Base-by-base conservation (phyloP, 64 coral and sea anemone genomes). In the Dendrophyllia cribrosa region DNA sequence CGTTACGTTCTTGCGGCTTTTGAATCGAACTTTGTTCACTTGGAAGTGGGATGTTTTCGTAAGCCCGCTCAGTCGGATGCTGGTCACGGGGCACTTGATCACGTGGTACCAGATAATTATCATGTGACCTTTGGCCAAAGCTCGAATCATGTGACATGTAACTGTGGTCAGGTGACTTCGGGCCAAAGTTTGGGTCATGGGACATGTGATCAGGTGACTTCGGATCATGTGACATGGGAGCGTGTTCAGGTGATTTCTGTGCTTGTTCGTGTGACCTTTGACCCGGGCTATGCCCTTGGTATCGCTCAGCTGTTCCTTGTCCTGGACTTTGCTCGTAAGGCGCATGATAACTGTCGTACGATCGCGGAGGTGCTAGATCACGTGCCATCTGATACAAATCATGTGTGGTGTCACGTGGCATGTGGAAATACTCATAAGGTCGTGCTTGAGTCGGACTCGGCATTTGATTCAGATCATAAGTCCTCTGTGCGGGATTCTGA, bases 381-480 rank as follows among this genome's bases (percentile, higher is more conserved):
- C 60, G 80, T 84, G 80, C 62, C 26, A 63, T 84, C 44, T 67
- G 80, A 84, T 67, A 68, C 19, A 84, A 51, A n/a, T 68, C 62
- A 21, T 84, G 62, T 15, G 63, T 66, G 51, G 63, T 19, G 45
- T 84, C 62, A 67, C 44, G 43, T 67, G 62, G 19, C 4, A 84
- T 46, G 9, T 67, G 80, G 67, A 23, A 84, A 23, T 75, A 75
- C 2, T 75, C 72, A n/a, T 50, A 84, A 21, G 45, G 2, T 13
- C 80, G 80, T 20, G 16, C 60, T 43, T 84, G 80, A 23, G 80
- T 67, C 2, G 43, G 80, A 68, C 58, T 84, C 21, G 62, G 80
- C 10, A 68, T 11, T 63, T 84, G 61, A 22, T 84, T 84, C 8
- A 51, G 34, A 84, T 51, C 59, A 64, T 46, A 68, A 51, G 45